phyloP scores from a whole-genome alignment of 2,888 invertebrate genomes.

The Amaurobius ferox region DNA sequence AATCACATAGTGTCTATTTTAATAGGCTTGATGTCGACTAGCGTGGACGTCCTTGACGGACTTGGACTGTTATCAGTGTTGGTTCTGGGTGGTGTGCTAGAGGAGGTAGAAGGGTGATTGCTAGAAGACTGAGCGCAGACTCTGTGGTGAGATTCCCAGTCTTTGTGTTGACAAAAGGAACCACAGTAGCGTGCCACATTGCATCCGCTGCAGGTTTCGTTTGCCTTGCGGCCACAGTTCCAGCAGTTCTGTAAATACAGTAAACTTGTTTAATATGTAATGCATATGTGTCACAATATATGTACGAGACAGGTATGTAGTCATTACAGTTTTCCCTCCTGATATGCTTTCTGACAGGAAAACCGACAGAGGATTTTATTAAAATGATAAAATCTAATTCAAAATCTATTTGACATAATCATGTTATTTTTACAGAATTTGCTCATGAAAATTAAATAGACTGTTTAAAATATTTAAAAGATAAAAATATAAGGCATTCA shows the following conservation, averaged over 20 bases:
- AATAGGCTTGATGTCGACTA: slow-evolving; percentile 56
- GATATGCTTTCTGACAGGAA: too few species aligned
- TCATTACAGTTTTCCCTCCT: too few species aligned
- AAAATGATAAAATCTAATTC: too few species aligned
- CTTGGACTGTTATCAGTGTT: slow-evolving; percentile 54
- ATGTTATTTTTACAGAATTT: too few species aligned
- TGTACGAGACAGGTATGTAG: too few species aligned
- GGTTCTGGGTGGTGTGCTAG: slow-evolving; percentile 48
- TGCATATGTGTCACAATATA: too few species aligned
- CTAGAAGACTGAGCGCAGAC: slow-evolving; percentile 77
- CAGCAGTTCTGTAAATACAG: slow-evolving; percentile 87
- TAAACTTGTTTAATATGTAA: too few species aligned
- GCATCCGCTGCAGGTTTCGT: slow-evolving; percentile 98
- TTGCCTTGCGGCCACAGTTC: slow-evolving; percentile 97
- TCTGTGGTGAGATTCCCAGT: slow-evolving; percentile 95
- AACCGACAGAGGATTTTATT: too few species aligned
- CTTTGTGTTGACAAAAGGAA: slow-evolving; percentile 96
- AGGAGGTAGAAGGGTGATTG: slow-evolving; percentile 11
- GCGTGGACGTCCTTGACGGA: slow-evolving; percentile 24
- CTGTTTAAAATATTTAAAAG: too few species aligned
- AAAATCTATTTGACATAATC: too few species aligned
- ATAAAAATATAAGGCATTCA: too few species aligned
- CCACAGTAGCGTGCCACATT: slow-evolving; percentile 96
- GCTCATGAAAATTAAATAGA: too few species aligned
- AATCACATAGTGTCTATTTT: slow-evolving; percentile 46